Conservation (phyloP, 2,797 vertebrate species). For the Myotis daubentonii region DNA sequence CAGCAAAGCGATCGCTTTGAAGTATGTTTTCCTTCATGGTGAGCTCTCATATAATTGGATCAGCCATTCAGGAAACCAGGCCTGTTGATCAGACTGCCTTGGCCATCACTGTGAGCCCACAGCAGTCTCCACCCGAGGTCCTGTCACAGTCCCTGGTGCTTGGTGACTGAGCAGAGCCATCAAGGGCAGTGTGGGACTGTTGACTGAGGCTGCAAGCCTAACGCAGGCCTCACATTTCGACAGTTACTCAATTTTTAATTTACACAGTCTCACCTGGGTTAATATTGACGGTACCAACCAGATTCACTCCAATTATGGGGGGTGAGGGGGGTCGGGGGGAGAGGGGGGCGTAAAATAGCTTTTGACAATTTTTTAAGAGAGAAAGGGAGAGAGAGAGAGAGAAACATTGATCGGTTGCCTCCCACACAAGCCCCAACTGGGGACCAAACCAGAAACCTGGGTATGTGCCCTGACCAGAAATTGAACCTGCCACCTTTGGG, state of each 20-base stretch:
- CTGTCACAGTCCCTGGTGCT: not conserved
- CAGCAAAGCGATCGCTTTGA: not conserved
- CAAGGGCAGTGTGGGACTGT: accelerated
- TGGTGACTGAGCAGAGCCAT: not conserved
- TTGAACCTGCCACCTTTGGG: too few relatives aligned
- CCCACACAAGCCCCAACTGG: not conserved
- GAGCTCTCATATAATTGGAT: not conserved
- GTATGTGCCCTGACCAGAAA: too few relatives aligned
- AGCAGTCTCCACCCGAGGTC: not conserved
- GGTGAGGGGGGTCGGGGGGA: too few relatives aligned
- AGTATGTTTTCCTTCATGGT: not conserved
- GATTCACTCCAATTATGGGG: not conserved
- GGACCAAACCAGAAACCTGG: not conserved
- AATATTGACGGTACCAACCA: not conserved
- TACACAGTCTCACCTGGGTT: not conserved
- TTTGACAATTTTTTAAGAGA: not conserved
- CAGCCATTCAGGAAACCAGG: not conserved
- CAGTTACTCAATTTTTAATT: not conserved
- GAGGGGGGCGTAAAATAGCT: not conserved
- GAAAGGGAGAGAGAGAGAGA: not conserved
- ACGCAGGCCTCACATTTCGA: not conserved
- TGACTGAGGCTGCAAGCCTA: not conserved
- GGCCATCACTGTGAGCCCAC: not conserved
- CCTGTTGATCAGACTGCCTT: not conserved
- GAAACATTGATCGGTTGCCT: not conserved